A percentile compares a stretch with the other conserved stretches of the same genome.
phyloP scores from a whole-genome alignment of 1,140 invertebrate species.

The Drosophila nikananu region DNA sequence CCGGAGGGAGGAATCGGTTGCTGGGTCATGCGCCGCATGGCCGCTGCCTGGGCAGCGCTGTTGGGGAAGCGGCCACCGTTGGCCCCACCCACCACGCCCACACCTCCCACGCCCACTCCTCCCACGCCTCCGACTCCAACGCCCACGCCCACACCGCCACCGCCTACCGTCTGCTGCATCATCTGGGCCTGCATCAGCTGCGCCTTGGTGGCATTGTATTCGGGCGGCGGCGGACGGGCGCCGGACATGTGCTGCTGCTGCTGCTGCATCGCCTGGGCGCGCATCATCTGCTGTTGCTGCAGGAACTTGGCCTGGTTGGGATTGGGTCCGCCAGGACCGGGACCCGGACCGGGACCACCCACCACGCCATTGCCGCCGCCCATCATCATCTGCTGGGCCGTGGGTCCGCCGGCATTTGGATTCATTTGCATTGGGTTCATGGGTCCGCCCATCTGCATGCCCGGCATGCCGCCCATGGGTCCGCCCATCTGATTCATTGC shows the following conservation, averaged over 20 bases:
- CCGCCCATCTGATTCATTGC: conserved; percentile 74
- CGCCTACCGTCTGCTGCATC: conserved; percentile 86
- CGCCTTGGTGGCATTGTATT: conserved; percentile 89
- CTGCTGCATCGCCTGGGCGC: conserved; percentile 85
- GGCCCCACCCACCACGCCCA: conserved; percentile 75
- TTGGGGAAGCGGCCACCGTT: conserved; percentile 84
- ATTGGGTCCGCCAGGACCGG: conserved; percentile 83
- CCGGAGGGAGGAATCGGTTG: conserved; percentile 90
- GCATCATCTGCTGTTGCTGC: conserved; percentile 86
- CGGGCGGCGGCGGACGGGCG: conserved; percentile 89
- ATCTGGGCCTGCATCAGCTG: conserved; percentile 87
- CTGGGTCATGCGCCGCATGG: conserved; percentile 88
- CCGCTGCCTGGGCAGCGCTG: conserved; percentile 86
- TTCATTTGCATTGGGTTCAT: conserved; percentile 78
- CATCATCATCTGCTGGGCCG: conserved; percentile 72
- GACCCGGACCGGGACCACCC: conserved; percentile 45
- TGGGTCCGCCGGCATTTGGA: conserved; percentile 58
- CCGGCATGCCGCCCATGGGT: conserved; percentile 79
- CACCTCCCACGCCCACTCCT: conserved; percentile 81
- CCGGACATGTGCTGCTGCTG: conserved; percentile 86
- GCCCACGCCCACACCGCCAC: conserved; percentile 69
- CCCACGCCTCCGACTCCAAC: conserved; percentile 77
- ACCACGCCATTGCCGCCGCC: conserved; percentile 11
- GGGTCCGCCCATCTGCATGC: conserved; percentile 78
- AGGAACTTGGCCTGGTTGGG: conserved; percentile 88